A percentile compares a stretch with the other conserved stretches of the same genome.
These are phyloP conservation scores for Papilio machaon DNA, from an alignment of 1,140 invertebrate species.

Conservation along the genomic window DNA sequence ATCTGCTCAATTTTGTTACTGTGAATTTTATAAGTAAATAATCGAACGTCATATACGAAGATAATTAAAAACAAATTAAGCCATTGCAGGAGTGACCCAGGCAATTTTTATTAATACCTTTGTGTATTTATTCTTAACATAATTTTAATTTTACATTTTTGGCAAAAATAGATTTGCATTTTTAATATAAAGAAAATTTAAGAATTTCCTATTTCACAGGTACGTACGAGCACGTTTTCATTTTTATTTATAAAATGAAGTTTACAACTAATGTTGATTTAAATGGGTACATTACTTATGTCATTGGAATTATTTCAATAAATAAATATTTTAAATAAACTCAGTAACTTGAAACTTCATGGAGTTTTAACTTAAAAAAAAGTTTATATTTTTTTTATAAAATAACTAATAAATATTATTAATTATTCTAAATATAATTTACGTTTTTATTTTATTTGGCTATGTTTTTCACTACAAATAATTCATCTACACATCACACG, in stretches of 20 bases:
- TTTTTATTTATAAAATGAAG: slow-evolving; percentile 3
- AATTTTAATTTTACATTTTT: slow-evolving; percentile 13
- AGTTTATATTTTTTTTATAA: background rate
- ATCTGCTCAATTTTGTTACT: background rate
- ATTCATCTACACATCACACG: slow-evolving; percentile 62
- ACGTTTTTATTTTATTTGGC: slow-evolving; percentile 46
- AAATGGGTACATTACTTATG: background rate
- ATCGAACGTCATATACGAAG: background rate
- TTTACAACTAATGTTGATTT: slow-evolving; percentile 14
- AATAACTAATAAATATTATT: slow-evolving; percentile 27
- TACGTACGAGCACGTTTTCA: slow-evolving; percentile 29
- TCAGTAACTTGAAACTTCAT: background rate
- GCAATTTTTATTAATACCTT: background rate
- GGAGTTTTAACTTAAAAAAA: background rate
- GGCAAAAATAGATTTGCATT: background rate
- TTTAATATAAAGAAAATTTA: background rate
- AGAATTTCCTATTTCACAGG: slow-evolving; percentile 30
- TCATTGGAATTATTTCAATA: background rate
- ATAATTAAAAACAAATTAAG: background rate
- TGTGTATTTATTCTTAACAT: background rate
- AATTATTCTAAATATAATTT: slow-evolving; percentile 14
- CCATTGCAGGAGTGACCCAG: too few species aligned
- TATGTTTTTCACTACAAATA: slow-evolving; percentile 51
- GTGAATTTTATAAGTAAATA: background rate
- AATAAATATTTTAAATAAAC: background rate